Base-by-base conservation (phyloP, 2,888 invertebrate genomes). In the Lasiommata megera region DNA sequence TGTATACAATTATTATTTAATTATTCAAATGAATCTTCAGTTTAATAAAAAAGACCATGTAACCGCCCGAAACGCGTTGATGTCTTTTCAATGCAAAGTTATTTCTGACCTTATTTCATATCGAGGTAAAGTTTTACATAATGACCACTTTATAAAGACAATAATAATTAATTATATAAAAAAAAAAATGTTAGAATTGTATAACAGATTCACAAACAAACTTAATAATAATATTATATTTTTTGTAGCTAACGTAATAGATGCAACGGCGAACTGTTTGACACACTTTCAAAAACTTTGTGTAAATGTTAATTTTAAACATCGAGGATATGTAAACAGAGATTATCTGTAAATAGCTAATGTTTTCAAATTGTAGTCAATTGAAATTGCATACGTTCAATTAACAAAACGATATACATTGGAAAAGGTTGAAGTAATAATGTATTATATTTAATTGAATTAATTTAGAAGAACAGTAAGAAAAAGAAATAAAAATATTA, bases 61-160 rank as follows among this genome's bases (percentile, higher is more conserved):
- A 51, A 28, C 16, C 23, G 14, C 14, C 11, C 17, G 52, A 31
- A 41, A 18, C 52, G 64, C 80, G 81, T 80, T 84, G 80, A 84
- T 76, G 79, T 80, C 78, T 83, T 83, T 82, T 78, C 70, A 69
- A 81, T 73, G 76, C 67, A 67, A 28, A 28, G 23, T 16, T 36
- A 36, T 14, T 14, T 54, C 37, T 36, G 34, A 44, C 44, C 43
- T 11, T 34, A 44, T 36, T 54, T 14, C n/a, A 23, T 5, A 43
- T 34, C 31, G 40, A 52, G 52, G 40, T 41, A 31, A 31, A 17
- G 41, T 52, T 52, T 52, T 52, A 41, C 52, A 52, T 52, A 52
- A 31, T 12, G 17, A 40, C 29, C 40, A 16, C 17, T 52, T 31
- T 12, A 17, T 31, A 31, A 18, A 52, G 38, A 7, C 23, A 23